phyloP scores from a whole-genome alignment of 2,113 vertebrate genomes.

The Rhynchopsitta pachyrhyncha region DNA sequence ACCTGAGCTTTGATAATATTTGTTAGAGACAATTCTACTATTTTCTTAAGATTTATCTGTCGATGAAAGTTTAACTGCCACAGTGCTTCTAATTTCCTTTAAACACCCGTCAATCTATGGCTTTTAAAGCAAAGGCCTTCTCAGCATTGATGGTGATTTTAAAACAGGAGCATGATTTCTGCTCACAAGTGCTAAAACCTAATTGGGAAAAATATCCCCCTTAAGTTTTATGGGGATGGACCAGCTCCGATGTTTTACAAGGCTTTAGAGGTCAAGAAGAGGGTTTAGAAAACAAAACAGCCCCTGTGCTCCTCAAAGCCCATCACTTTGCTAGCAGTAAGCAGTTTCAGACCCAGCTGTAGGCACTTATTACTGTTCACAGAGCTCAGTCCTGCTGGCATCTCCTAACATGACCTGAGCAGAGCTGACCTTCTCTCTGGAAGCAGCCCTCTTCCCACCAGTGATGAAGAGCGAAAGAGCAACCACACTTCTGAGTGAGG shows the following conservation, averaged over 20 bases:
- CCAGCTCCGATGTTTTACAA: neutral
- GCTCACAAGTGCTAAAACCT: neutral
- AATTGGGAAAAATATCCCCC: neutral
- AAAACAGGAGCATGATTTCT: neutral
- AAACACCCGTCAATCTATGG: conserved; percentile 17
- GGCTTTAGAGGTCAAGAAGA: neutral
- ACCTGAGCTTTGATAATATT: neutral
- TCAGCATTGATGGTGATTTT: neutral
- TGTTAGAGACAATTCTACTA: neutral
- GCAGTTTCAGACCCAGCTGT: neutral
- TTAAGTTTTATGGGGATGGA: neutral
- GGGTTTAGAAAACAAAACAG: neutral
- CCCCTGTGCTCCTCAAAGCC: neutral
- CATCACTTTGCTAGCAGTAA: neutral
- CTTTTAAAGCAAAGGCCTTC: neutral
- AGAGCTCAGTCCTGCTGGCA: neutral
- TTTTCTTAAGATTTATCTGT: neutral
- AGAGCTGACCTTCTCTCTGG: neutral
- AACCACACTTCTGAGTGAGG: neutral
- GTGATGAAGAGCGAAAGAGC: neutral
- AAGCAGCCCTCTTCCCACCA: neutral
- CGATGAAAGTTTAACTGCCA: neutral
- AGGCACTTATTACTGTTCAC: neutral
- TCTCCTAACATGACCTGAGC: neutral
- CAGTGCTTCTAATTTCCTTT: conserved; percentile 21